A percentile compares a stretch with the other conserved stretches of the same genome.
Conservation (phyloP, 2,888 invertebrate genomes). For the Graphium colonna region DNA sequence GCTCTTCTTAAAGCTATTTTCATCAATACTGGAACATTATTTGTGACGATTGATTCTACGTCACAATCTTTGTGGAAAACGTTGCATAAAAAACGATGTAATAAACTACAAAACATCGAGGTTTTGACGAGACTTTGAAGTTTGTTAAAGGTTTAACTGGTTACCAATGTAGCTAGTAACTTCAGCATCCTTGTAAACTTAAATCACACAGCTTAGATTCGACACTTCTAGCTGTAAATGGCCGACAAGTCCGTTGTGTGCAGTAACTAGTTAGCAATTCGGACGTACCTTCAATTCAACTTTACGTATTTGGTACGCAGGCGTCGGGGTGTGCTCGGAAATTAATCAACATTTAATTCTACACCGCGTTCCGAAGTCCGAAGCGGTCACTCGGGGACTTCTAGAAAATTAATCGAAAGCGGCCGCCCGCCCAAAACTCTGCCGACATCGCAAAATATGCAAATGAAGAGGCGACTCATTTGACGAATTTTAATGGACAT, state of each 20-base stretch:
- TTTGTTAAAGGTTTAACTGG: too few relatives aligned
- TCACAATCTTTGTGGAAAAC: too few relatives aligned
- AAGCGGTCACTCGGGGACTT: slow-evolving; percentile 59
- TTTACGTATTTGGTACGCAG: slow-evolving; percentile 39
- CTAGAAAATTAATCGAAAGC: slow-evolving; percentile 61
- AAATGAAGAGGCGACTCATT: slow-evolving; percentile 70
- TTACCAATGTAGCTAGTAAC: too few relatives aligned
- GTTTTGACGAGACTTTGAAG: too few relatives aligned
- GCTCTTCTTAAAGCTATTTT: too few relatives aligned
- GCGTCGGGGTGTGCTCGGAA: slow-evolving; percentile 55
- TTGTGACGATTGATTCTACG: too few relatives aligned
- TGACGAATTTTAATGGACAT: slow-evolving; percentile 74
- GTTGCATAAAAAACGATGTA: too few relatives aligned
- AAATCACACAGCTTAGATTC: not conserved
- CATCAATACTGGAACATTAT: too few relatives aligned
- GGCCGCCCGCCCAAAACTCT: slow-evolving; percentile 53
- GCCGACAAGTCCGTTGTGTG: not conserved
- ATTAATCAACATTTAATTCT: slow-evolving; percentile 77
- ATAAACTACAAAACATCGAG: too few relatives aligned
- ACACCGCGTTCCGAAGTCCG: slow-evolving; percentile 49
- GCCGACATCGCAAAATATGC: slow-evolving; percentile 66
- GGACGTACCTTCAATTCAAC: slow-evolving; percentile 61
- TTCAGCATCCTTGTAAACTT: not conserved
- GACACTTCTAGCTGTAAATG: slow-evolving; percentile 5
- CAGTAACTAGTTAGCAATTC: slow-evolving; percentile 43